These are phyloP conservation scores for Dasysyrphus tricinctus DNA, from an alignment of 2,888 invertebrate genomes.

Conservation along the genomic window DNA sequence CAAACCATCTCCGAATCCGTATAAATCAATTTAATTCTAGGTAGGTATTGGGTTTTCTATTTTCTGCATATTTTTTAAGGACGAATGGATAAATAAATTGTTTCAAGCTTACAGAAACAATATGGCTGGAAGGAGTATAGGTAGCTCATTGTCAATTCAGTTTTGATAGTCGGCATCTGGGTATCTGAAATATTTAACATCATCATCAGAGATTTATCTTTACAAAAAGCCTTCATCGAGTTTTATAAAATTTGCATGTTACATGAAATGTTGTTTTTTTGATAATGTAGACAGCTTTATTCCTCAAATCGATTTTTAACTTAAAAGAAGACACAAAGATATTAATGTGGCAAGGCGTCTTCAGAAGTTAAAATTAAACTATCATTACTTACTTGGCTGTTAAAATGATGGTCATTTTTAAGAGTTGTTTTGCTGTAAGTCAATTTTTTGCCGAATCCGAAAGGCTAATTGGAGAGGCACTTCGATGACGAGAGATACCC, in stretches of 20 bases:
- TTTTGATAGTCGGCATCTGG: not conserved
- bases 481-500: no score
- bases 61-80: not conserved
- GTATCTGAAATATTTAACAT: not conserved
- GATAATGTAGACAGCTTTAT: not conserved
- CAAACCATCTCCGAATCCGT: not conserved
- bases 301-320: no score
- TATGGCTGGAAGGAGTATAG: not conserved
- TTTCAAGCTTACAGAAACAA: not conserved
- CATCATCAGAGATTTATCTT: not conserved
- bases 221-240: not conserved
- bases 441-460: no score
- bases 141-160: not conserved
- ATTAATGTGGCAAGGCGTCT: no score
- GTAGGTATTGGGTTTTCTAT: not conserved
- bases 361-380: no score
- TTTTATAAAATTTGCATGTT: not conserved
- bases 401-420: no score
- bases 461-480: no score
- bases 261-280: no score
- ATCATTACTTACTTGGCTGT: no score
- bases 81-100: constrained; percentile 1
- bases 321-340: no score
- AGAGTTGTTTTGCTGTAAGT: no score
- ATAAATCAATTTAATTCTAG: not conserved